Evolutionary conservation across 2,113 vertebrate genomes (phyloP).

Genomic region (Callocephalon fimbriatum): DNA sequence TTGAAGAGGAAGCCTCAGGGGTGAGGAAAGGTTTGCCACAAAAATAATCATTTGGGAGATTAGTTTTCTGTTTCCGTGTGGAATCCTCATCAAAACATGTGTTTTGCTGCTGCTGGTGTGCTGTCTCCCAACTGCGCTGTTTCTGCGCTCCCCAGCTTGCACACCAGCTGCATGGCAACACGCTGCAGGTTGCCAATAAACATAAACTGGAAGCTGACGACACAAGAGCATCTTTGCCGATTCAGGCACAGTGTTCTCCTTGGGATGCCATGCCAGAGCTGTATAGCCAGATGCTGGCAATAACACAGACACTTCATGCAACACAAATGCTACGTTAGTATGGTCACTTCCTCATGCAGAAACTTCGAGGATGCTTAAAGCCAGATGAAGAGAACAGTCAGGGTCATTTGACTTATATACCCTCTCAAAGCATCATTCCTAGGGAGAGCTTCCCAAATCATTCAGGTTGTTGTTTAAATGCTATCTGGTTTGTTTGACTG

Average conservation of each 20-base stretch:
- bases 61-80: neutral
- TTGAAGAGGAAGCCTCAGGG: neutral
- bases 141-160: slow-evolving; percentile 32
- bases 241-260: neutral
- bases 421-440: neutral
- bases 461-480: neutral
- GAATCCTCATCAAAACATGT: neutral
- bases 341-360: neutral
- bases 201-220: slow-evolving; percentile 30
- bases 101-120: neutral
- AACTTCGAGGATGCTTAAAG: neutral
- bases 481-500: neutral
- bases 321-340: neutral
- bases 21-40: neutral
- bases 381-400: neutral
- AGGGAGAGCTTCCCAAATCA: neutral
- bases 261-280: neutral
- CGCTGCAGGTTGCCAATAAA: slow-evolving; percentile 15
- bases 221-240: slow-evolving; percentile 16
- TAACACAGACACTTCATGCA: neutral
- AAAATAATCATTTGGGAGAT: neutral
- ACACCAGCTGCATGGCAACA: slow-evolving; percentile 23
- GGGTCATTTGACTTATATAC: neutral
- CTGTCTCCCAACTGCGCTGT: neutral
- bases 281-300: neutral